A percentile compares a stretch with the other conserved stretches of the same genome.
phyloP scores from a whole-genome alignment of 2,797 vertebrate genomes.

The Pseudotriccus pelzelni region DNA sequence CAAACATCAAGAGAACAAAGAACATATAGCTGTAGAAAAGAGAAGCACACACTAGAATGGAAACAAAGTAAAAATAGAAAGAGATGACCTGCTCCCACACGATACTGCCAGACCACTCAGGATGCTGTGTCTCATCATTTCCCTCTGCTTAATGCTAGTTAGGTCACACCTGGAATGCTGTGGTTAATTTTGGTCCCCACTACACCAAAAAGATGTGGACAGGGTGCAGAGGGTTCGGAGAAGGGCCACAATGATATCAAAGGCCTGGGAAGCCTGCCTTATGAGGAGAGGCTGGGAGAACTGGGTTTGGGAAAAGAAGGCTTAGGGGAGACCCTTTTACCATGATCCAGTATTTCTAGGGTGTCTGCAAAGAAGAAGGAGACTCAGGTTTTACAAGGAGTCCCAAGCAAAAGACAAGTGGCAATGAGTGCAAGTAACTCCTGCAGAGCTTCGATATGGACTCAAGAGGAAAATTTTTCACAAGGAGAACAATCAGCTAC shows the following conservation, averaged over 20 bases:
- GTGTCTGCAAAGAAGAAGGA: background rate
- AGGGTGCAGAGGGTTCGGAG: background rate
- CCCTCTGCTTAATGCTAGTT: background rate
- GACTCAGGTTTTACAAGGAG: background rate
- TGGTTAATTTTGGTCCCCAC: background rate
- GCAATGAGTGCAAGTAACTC: background rate
- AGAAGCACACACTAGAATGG: background rate
- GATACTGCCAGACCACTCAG: accelerated
- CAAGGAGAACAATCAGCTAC: background rate
- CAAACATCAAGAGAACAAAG: background rate
- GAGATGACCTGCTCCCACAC: background rate
- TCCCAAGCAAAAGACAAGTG: background rate
- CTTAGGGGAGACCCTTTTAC: background rate
- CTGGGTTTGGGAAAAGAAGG: background rate
- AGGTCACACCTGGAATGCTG: background rate
- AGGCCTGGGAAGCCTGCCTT: background rate
- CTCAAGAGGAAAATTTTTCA: background rate
- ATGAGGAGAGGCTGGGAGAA: background rate
- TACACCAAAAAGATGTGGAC: too few species aligned
- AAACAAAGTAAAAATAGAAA: background rate
- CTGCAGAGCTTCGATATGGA: background rate
- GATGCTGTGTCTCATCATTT: background rate
- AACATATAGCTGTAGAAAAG: background rate
- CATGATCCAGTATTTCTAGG: background rate
- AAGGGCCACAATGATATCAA: background rate